Base-by-base conservation (phyloP, 2,797 vertebrate genomes). In the Lemur catta region DNA sequence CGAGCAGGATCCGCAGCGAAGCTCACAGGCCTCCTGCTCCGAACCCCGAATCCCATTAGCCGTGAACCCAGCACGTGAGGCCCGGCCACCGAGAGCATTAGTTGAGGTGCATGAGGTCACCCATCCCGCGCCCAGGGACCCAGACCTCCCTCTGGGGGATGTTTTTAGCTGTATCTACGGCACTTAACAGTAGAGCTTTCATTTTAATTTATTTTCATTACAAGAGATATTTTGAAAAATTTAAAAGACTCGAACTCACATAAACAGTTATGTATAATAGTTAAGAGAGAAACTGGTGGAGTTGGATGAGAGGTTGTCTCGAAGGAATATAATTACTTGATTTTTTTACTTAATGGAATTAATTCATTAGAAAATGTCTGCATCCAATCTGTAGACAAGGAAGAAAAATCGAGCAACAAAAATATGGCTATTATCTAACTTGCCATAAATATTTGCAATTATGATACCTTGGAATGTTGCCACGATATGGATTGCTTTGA, bases 401-500 rank as follows among this genome's bases (percentile, higher is more conserved):
- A 95, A 90, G 90, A 72, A 92, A 89, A 91, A 46, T 63, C 52
- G n/a, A 43, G 24, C 63, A 87, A 41, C 67, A 88, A 65, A 91
- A 91, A 67, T 91, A 63, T 0, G 89, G 79, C 82, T 93, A 7
- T 94, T 93, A 88, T 95, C 97, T 85, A 67, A 87, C 79, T 48
- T 88, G 84, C 93, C 78, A 20, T 76, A 95, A 79, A 84, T 61
- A 85, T 89, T 95, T 85, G 78, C 79, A 96, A 18, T 4, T 84
- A 7, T 38, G 91, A 97, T 6, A n/a, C 92, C n/a, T 93, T 87
- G 96, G 89, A 95, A 82, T 89, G 85, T 52, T 24, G 84, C 87
- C 55, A 78, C 43, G 30, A 26, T 89, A 26, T 12, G 93, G 96
- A 57, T 93, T 20, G 6, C 26, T 63, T 88, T 98, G 98, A 98